Percentiles rank a stretch among this genome's conserved stretches.
These are phyloP conservation scores for Smithornis capensis DNA, from an alignment of 2,113 vertebrate genomes.

Conservation along the genomic window DNA sequence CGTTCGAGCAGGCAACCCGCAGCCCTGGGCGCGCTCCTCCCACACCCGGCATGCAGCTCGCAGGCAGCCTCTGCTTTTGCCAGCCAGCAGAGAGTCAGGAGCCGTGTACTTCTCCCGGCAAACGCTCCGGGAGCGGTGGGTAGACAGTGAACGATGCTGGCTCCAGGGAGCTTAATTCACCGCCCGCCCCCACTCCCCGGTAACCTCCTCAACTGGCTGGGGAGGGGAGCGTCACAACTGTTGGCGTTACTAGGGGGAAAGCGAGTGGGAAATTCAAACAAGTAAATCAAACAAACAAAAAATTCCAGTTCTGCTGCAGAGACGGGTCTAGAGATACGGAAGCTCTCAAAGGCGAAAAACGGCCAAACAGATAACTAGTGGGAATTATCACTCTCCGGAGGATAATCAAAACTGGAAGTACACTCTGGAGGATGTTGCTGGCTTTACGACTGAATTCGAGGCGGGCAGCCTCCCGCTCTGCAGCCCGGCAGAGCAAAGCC, in stretches of 20 bases:
- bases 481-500: neutral
- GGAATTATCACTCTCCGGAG: neutral
- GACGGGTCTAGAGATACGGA: neutral
- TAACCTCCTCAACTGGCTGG: neutral
- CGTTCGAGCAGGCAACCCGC: neutral
- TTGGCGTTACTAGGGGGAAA: neutral
- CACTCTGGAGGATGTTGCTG: neutral
- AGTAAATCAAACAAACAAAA: neutral
- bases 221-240: neutral
- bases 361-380: neutral
- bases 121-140: neutral
- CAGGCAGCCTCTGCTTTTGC: neutral
- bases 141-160: neutral
- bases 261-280: neutral
- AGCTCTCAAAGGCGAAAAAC: neutral
- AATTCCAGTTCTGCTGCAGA: neutral
- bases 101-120: neutral
- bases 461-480: neutral
- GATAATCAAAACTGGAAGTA: neutral
- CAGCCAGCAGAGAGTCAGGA: neutral
- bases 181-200: accelerated
- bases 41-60: neutral
- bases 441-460: neutral
- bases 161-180: neutral
- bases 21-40: neutral